A percentile compares a stretch with the other conserved stretches of the same genome.
phyloP scores from a whole-genome alignment of 2,888 invertebrate species.

The Protonemura montana region DNA sequence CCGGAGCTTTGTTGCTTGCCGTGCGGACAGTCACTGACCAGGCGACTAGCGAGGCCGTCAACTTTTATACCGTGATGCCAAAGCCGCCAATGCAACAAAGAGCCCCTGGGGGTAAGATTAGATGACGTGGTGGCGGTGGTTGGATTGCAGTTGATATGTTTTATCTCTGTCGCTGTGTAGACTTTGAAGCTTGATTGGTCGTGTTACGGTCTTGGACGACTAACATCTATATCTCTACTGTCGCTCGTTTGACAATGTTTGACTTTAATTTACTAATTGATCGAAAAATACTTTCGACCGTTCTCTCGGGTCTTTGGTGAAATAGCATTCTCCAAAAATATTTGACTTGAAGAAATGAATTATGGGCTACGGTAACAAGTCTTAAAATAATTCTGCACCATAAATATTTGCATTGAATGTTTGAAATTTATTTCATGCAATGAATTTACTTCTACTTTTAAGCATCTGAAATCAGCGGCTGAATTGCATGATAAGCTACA shows the following conservation, averaged over 20 bases:
- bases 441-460: background rate
- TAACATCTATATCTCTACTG: background rate
- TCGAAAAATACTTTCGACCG: background rate
- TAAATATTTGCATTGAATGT: background rate
- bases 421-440: background rate
- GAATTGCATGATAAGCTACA: background rate
- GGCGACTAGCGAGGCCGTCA: constrained; percentile 62
- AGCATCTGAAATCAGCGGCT: background rate
- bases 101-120: constrained; percentile 26
- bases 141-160: background rate
- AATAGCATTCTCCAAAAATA: background rate
- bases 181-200: background rate
- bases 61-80: constrained; percentile 47
- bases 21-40: constrained; percentile 62
- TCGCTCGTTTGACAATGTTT: background rate
- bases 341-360: background rate
- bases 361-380: background rate
- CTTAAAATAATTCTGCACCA: background rate
- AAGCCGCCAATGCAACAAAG: constrained; percentile 42
- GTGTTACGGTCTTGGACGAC: background rate
- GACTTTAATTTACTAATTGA: background rate
- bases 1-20: constrained; percentile 60
- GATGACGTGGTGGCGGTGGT: background rate
- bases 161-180: constrained; percentile 2
- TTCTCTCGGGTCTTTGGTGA: background rate